Evolutionary conservation across 2,113 vertebrate species (phyloP), one percentile per base, ranked within the genome.

Genomic region (Progne subis): DNA sequence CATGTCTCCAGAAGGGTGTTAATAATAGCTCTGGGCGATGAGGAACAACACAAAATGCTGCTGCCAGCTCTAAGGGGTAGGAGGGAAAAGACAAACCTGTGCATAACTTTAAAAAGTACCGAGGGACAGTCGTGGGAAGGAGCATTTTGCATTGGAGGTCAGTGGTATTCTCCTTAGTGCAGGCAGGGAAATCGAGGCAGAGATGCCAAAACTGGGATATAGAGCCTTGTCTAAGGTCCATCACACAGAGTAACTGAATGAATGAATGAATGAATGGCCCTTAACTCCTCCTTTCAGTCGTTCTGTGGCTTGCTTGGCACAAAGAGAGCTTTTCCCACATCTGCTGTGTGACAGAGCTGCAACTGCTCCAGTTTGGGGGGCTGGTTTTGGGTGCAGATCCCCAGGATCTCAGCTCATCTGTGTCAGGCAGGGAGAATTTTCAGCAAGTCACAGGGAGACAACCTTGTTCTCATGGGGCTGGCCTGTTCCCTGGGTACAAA

Each of bases 251-350:
- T 4, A 28, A 74, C 46, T 67, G 65, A 83, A 61, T 83, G 29
- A 68, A 72, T 89, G 47, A 64, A 56, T 31, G 17, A 61, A 59
- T 91, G 50, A 71, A 63, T 21, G 80, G 37, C 72, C 96, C 69
- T 75, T 65, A 74, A 57, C 24, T 29, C 69, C 74, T 95, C 81
- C 83, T 95, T 81, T 81, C 71, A 88, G 81, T 92, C 88, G n/a
- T 41, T 90, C 89, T 90, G 93, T 56, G 92, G 92, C n/a, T 95
- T 94, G 65, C 44, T 92, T 79, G 96, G 60, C 93, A 84, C 53
- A 63, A 18, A 56, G 29, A 43, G 83, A 88, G 77, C 74, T 69
- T 91, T 88, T 16, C 70, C 64, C 43, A 78, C 59, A 47, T 59
- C 90, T 56, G 86, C 90, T 86, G 17, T 57, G 88, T 91, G 93